Evolutionary conservation across 2,888 invertebrate genomes (phyloP).

Genomic region (Mesorhabditis belari): DNA sequence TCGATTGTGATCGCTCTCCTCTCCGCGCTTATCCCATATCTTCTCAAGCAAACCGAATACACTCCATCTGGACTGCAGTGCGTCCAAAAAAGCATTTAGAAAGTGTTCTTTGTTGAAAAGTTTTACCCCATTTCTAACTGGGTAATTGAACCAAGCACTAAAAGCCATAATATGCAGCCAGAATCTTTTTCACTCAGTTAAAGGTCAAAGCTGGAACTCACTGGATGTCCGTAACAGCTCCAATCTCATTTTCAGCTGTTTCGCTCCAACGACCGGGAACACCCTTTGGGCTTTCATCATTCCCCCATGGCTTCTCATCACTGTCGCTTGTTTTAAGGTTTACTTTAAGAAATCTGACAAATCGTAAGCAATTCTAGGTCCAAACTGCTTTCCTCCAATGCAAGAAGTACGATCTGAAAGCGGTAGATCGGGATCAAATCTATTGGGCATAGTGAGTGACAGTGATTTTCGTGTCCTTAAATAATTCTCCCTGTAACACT

Average conservation of each 20-base stretch:
- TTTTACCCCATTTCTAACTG: no score
- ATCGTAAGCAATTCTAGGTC: neutral
- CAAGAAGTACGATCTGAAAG: neutral
- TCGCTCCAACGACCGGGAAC: neutral
- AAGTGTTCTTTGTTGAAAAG: no score
- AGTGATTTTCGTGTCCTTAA: neutral
- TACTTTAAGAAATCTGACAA: neutral
- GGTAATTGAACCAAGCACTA: no score
- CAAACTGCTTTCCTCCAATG: neutral
- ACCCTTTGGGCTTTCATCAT: neutral
- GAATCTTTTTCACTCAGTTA: no score
- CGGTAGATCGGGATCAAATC: neutral
- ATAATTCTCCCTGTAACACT: no score
- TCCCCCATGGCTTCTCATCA: neutral
- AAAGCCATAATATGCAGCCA: no score
- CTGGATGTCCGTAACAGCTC: neutral
- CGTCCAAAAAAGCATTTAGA: no score
- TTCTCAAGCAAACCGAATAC: neutral
- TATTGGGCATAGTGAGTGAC: neutral
- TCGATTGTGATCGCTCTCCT: neutral
- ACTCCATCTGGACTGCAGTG: neutral
- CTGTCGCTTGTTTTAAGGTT: neutral
- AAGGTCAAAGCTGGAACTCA: no score
- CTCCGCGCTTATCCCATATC: neutral
- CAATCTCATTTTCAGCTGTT: neutral